A percentile compares a stretch with the other conserved stretches of the same genome.
Conservation (phyloP, 1,140 invertebrate genomes). For the Himalopsyche phryganea region DNA sequence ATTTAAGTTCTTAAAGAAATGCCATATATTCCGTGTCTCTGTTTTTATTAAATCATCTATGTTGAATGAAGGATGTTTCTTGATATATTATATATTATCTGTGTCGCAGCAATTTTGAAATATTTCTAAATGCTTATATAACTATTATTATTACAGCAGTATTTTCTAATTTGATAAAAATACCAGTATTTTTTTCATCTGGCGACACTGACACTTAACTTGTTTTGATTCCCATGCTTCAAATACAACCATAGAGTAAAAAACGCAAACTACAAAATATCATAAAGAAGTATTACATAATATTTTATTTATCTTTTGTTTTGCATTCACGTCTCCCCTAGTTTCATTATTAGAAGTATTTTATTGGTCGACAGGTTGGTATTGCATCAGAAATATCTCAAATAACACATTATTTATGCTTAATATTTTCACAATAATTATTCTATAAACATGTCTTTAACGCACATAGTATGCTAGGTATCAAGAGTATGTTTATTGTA, state of each 20-base stretch:
- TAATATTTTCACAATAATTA: neutral
- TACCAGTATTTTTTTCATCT: neutral
- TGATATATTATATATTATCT: too few relatives aligned
- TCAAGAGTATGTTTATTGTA: too few relatives aligned
- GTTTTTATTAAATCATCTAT: too few relatives aligned
- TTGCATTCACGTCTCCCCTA: neutral
- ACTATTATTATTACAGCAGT: too few relatives aligned
- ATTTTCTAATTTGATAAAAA: too few relatives aligned
- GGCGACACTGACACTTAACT: slow-evolving; percentile 5
- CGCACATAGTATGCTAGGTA: too few relatives aligned
- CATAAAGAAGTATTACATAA: neutral
- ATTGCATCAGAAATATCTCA: neutral
- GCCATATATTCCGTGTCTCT: too few relatives aligned
- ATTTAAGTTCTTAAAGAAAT: too few relatives aligned
- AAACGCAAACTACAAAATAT: too few relatives aligned
- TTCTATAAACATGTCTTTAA: neutral
- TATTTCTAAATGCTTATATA: neutral
- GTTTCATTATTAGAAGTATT: neutral
- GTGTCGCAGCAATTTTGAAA: neutral
- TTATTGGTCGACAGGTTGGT: neutral
- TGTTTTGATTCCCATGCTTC: slow-evolving; percentile 8
- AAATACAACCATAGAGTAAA: neutral
- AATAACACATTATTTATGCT: neutral
- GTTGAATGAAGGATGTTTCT: too few relatives aligned
- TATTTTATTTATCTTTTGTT: neutral